Base-by-base conservation (phyloP, 2,113 vertebrate genomes). In the Phaethornis superciliosus region DNA sequence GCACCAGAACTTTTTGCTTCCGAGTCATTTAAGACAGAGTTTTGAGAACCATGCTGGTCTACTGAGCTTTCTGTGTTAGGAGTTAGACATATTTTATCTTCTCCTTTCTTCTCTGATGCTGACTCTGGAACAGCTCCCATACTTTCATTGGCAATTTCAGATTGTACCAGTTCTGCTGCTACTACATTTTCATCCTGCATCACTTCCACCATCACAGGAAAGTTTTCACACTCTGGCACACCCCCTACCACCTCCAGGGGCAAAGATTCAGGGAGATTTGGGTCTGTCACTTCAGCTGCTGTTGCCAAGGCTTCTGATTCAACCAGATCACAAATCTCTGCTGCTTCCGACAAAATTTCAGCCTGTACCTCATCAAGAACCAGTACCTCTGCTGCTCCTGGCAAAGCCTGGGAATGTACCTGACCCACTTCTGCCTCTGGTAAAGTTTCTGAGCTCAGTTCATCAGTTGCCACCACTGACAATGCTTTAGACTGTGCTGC, bases 1-100 rank as follows among this genome's bases (percentile, higher is more conserved):
- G 71, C 69, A 76, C 76, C 76, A 84, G 87, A 95, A 82, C 26
- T 89, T 91, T 77, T 81, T 71, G 51, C 88, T 89, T 94, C 90
- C 1, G 62, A 80, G 59, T 85, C 84, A 91, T 46, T 56, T 18
- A 94, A 84, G 71, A 32, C 42, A 81, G 79, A n/a, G 24, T 85
- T 95, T 65, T 94, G 88, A 94, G 96, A 92, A 70, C 12, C 67
- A 67, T 7, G 20, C 24, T 70, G 86, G 42, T 77, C 88, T 86
- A 86, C 14, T 67, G 68, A 68, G 75, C 85, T 85, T 77, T 51
- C 54, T 40, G 8, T 12, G 19, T 76, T 46, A 81, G 72, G 22
- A 64, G 58, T 6, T 27, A 42, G n/a, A 24, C 49, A 9, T n/a
- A 49, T 54, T 79, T 88, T 58, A 54, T 44, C 77, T 71, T 74